These are phyloP conservation scores for Acanthochromis polyacanthus DNA, from an alignment of 2,113 vertebrate genomes.

Conservation along the genomic window DNA sequence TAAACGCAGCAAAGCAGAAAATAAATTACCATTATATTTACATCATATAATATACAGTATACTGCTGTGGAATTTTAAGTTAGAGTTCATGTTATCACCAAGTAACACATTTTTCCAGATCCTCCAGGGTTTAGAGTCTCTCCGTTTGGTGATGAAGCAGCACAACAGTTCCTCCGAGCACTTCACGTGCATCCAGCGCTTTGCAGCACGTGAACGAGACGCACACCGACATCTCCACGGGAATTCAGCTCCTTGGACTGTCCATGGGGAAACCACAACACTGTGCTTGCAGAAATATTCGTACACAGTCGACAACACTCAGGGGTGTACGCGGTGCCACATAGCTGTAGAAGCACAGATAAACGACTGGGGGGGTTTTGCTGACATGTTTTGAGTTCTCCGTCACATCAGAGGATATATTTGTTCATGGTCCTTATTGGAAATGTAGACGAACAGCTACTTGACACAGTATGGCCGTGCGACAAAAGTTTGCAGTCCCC, in stretches of 20 bases:
- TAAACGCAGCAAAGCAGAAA: conserved; percentile 74
- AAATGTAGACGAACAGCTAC: conserved; percentile 56
- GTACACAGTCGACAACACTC: conserved; percentile 42
- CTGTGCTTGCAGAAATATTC: conserved; percentile 46
- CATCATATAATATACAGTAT: conserved; percentile 70
- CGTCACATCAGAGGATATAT: conserved; percentile 46
- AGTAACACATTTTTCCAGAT: conserved; percentile 41
- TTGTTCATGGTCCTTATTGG: conserved; percentile 44
- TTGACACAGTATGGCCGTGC: conserved; percentile 48
- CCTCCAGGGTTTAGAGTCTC: conserved; percentile 24
- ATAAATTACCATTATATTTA: conserved; percentile 79
- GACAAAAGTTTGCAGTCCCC: conserved; percentile 45
- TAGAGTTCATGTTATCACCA: conserved; percentile 42
- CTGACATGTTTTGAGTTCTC: conserved; percentile 33
- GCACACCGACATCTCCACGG: conserved; percentile 15
- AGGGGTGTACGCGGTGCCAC: conserved; percentile 30
- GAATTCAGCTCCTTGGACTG: conserved; percentile 39
- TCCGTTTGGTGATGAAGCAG: conserved; percentile 46
- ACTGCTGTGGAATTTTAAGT: conserved; percentile 57
- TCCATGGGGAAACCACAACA: conserved; percentile 34
- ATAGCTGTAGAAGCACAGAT: conserved; percentile 58
- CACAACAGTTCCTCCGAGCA: conserved; percentile 50
- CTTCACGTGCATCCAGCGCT: conserved; percentile 13
- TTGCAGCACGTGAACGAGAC: conserved; percentile 34
- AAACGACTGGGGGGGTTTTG: conserved; percentile 33